phyloP scores from a whole-genome alignment of 2,113 vertebrate genomes.

The Charina bottae region DNA sequence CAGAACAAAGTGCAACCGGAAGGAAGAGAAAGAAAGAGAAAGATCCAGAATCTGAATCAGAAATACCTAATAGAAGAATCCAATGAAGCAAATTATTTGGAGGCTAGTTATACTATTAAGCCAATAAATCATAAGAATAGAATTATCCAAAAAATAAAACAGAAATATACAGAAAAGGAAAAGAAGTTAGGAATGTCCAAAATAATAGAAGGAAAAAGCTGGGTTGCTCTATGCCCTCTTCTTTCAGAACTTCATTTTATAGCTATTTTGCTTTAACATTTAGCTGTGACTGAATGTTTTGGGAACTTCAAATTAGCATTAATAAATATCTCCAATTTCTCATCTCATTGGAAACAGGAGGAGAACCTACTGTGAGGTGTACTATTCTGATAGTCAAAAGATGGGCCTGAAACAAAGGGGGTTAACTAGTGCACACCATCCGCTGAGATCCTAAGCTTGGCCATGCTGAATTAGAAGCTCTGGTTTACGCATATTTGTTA shows the following conservation, averaged over 20 bases:
- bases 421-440: no score
- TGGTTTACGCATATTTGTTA: no score
- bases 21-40: slow-evolving; percentile 5
- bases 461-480: no score
- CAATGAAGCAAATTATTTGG: background rate
- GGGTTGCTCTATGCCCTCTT: background rate
- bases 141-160: background rate
- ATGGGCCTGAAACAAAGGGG: no score
- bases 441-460: no score
- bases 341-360: background rate
- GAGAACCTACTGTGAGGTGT: background rate
- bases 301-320: slow-evolving; percentile 4
- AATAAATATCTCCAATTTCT: background rate
- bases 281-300: slow-evolving; percentile 30
- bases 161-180: background rate
- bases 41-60: background rate
- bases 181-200: background rate
- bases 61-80: background rate
- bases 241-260: background rate
- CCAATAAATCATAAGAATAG: background rate
- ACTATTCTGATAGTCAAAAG: no score
- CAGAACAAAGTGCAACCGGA: background rate
- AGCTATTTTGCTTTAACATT: slow-evolving; percentile 11
- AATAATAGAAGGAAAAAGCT: background rate
- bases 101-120: background rate